Evolutionary conservation across 2,797 vertebrate species (phyloP).

Genomic region (Sternotherus odoratus): DNA sequence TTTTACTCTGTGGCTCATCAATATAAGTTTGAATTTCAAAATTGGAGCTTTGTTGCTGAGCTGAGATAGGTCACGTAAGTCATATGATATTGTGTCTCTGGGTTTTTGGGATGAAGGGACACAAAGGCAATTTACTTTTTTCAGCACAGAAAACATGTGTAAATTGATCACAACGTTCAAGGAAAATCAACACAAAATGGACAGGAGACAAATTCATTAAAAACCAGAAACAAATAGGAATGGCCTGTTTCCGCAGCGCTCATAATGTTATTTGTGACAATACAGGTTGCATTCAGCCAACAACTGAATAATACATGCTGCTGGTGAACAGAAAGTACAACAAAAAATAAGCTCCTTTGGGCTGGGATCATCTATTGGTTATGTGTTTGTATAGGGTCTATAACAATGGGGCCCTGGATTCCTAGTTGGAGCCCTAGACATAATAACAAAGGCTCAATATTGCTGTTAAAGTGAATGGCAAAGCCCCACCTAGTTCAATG

Average conservation of each 20-base stretch:
- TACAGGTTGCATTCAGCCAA: constrained; percentile 1
- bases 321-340: constrained; percentile 59
- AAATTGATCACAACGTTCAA: not conserved
- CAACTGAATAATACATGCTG: constrained; percentile 10
- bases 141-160: not conserved
- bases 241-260: constrained; percentile 16
- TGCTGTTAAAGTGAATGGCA: not conserved
- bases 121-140: not conserved
- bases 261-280: not conserved
- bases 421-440: not conserved
- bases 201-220: not conserved
- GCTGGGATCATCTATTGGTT: not conserved
- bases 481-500: not conserved
- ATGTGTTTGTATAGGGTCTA: constrained; percentile 19
- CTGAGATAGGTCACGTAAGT: not conserved
- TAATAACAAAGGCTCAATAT: constrained; percentile 1
- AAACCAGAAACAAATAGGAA: not conserved
- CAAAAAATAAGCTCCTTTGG: constrained; percentile 53
- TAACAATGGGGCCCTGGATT: constrained; percentile 55
- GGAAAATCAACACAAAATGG: not conserved
- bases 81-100: not conserved
- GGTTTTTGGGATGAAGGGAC: not conserved
- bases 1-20: not conserved
- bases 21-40: not conserved
- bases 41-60: not conserved